Evolutionary conservation across 2,888 invertebrate genomes (phyloP).

Genomic region (Oxytorus armatus): DNA sequence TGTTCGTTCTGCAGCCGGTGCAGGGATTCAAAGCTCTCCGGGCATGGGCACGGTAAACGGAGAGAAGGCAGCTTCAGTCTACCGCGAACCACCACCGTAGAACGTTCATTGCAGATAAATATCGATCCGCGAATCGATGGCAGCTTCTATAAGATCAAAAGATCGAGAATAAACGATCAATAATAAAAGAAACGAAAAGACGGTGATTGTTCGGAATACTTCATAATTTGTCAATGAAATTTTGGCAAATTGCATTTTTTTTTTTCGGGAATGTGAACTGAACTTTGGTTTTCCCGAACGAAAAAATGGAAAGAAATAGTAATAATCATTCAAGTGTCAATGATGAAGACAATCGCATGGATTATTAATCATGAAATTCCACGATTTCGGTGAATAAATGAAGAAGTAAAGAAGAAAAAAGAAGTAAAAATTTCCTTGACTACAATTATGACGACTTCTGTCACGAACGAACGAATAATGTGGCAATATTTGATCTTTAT

Average conservation of each 20-base stretch:
- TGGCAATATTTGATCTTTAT: constrained; percentile 75
- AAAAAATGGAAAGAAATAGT: not conserved
- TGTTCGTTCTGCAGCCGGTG: constrained; percentile 58
- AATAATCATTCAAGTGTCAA: constrained; percentile 44
- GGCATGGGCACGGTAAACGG: constrained; percentile 59
- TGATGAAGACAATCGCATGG: too few relatives aligned
- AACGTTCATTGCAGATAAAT: constrained; percentile 70
- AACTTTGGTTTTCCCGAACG: not conserved
- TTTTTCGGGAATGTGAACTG: too few relatives aligned
- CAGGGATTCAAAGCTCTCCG: constrained; percentile 63
- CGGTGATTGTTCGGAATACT: too few relatives aligned
- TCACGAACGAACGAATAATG: constrained; percentile 69
- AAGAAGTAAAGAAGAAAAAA: not conserved
- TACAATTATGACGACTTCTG: constrained; percentile 32
- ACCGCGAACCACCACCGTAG: constrained; percentile 77
- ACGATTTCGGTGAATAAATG: constrained; percentile 70
- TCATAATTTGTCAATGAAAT: too few relatives aligned
- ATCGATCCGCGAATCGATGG: not conserved
- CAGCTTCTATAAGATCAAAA: not conserved
- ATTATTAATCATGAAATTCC: too few relatives aligned
- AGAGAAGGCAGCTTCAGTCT: constrained; percentile 74
- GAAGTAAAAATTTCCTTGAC: constrained; percentile 6
- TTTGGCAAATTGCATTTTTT: too few relatives aligned
- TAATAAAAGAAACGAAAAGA: not conserved
- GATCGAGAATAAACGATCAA: not conserved